These are phyloP conservation scores for Nephrocerus scutellatus DNA, from an alignment of 2,888 invertebrate genomes.

Conservation along the genomic window DNA sequence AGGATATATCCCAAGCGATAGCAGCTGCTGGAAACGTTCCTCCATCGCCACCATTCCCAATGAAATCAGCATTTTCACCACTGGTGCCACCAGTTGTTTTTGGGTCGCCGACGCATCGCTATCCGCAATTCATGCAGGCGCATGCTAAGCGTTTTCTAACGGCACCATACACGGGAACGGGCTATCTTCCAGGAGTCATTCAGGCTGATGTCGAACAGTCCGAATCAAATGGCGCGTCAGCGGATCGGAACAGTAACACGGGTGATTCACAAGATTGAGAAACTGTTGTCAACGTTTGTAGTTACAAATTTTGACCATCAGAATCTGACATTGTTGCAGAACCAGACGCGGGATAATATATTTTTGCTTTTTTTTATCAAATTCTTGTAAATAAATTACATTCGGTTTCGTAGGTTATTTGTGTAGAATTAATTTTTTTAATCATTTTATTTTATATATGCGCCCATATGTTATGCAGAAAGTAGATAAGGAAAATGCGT, in stretches of 20 bases:
- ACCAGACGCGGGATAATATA: no score
- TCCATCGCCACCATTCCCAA: slow-evolving; percentile 44
- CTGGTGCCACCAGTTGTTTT: slow-evolving; percentile 52
- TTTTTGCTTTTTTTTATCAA: no score
- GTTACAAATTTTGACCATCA: no score
- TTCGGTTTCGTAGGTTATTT: no score
- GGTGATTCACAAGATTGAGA: slow-evolving; percentile 48
- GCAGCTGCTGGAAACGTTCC: slow-evolving; percentile 34
- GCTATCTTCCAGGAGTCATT: slow-evolving; percentile 74
- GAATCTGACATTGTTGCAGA: no score
- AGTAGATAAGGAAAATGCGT: no score
- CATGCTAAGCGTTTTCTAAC: slow-evolving; percentile 70
- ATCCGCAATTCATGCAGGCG: slow-evolving; percentile 51
- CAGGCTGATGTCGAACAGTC: slow-evolving; percentile 45
- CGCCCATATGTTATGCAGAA: no score
- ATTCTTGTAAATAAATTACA: no score
- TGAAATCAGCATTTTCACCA: slow-evolving; percentile 71
- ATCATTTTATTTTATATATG: no score
- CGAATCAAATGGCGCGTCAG: slow-evolving; percentile 43
- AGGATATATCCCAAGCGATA: slow-evolving; percentile 39
- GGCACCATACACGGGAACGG: slow-evolving; percentile 76
- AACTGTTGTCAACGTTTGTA: no score
- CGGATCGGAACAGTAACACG: slow-evolving; percentile 43
- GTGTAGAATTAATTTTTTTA: no score
- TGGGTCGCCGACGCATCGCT: slow-evolving; percentile 45